These are phyloP conservation scores for Drosophila subsilvestris DNA, from an alignment of 2,888 invertebrate species.

Conservation along the genomic window DNA sequence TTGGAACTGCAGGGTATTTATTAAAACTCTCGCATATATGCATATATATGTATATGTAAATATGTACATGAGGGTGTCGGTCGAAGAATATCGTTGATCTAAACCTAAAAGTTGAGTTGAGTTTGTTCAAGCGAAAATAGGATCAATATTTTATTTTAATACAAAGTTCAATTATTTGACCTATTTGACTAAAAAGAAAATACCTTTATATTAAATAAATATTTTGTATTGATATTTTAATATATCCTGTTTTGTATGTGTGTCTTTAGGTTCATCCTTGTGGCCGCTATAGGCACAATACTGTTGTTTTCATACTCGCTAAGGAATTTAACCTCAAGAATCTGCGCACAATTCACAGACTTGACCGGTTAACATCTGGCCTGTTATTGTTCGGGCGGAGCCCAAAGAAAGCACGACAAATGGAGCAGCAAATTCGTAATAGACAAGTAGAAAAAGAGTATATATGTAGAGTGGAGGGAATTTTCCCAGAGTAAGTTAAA, in stretches of 20 bases:
- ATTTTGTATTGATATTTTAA: background rate
- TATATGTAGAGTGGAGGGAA: slow-evolving; percentile 96
- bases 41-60: too few species aligned
- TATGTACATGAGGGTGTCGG: too few species aligned
- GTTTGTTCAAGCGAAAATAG: background rate
- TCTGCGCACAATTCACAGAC: slow-evolving; percentile 95
- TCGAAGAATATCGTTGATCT: background rate
- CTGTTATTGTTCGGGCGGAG: slow-evolving; percentile 96
- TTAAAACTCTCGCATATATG: too few species aligned
- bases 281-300: slow-evolving; percentile 98
- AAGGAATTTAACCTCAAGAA: slow-evolving; percentile 98
- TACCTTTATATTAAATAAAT: background rate
- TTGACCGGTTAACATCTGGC: slow-evolving; percentile 97
- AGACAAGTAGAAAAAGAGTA: slow-evolving; percentile 97
- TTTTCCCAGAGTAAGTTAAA: slow-evolving; percentile 92
- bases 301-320: slow-evolving; percentile 97
- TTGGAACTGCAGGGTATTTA: too few species aligned
- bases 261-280: slow-evolving; percentile 98
- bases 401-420: slow-evolving; percentile 95
- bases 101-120: background rate
- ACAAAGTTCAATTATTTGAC: slow-evolving; percentile 9
- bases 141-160: background rate
- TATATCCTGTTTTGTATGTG: background rate
- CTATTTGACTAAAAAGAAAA: background rate
- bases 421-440: slow-evolving; percentile 97